phyloP scores from a whole-genome alignment of 2,888 invertebrate genomes.

The Alsophila aescularia region DNA sequence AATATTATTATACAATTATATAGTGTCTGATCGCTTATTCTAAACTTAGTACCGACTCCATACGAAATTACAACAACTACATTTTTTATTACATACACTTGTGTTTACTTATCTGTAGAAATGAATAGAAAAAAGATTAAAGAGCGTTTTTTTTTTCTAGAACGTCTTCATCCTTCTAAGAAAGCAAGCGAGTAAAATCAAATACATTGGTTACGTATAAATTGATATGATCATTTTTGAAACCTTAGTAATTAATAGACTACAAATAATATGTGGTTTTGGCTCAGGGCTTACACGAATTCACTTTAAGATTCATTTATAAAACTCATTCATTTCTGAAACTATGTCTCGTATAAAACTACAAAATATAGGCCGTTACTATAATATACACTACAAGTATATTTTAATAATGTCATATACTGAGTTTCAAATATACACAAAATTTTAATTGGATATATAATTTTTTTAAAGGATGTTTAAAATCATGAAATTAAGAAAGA shows the following conservation, averaged over 20 bases:
- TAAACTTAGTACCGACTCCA: conserved; percentile 67
- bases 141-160: conserved; percentile 47
- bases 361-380: conserved; percentile 24
- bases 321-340: neutral
- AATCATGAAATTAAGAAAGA: too few species aligned
- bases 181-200: conserved; percentile 69
- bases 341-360: conserved; percentile 15
- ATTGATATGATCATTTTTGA: conserved; percentile 80
- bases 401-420: conserved; percentile 9
- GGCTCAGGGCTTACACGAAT: conserved; percentile 38
- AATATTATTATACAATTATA: conserved; percentile 75
- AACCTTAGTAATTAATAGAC: conserved; percentile 61
- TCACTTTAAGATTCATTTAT: neutral
- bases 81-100: conserved; percentile 67
- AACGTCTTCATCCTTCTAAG: conserved; percentile 50
- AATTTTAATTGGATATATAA: too few species aligned
- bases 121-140: conserved; percentile 58
- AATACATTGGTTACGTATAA: conserved; percentile 76
- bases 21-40: conserved; percentile 65
- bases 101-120: conserved; percentile 58
- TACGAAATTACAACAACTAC: conserved; percentile 79
- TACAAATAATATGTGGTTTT: conserved; percentile 56
- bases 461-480: too few species aligned
- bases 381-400: neutral
- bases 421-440: neutral